Conservation (phyloP, 2,113 vertebrate genomes). For the mouse (Mus musculus) region GRCm39 chr16:27833501-27834000, state of each 20-base stretch:
- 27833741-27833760: not conserved
- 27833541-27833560: not conserved
- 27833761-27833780: not conserved
- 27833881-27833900: not conserved
- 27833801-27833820: not conserved
- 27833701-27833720: not conserved
- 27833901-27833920: not conserved
- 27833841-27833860: not conserved
- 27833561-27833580: not conserved
- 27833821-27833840: not conserved
- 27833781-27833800: not conserved
- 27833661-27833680: not conserved
- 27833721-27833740: not conserved
- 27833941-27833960: not conserved
- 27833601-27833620: not conserved
- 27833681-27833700: not conserved
- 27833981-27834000: not conserved
- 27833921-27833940: not conserved
- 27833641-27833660: not conserved
- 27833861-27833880: not conserved
- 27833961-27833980: not conserved
- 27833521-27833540: not conserved
- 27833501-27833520: not conserved
- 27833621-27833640: not conserved
- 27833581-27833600: not conserved